These are phyloP conservation scores for Drosophila watanabei DNA, from an alignment of 1,140 invertebrate genomes.

Conservation along the genomic window DNA sequence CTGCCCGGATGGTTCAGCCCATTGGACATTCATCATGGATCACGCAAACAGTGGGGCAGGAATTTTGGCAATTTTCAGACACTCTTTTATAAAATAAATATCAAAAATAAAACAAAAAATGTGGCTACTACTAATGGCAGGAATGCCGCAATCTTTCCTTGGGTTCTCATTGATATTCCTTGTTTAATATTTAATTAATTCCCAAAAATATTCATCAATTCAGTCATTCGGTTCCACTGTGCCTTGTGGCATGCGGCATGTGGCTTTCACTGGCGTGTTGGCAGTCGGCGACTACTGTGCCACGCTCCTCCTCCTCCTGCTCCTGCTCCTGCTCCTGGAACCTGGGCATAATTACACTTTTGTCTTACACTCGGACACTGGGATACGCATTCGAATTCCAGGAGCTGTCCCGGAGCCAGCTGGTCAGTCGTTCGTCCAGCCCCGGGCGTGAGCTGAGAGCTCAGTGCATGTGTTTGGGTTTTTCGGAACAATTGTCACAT, in stretches of 20 bases:
- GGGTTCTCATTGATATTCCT: not conserved
- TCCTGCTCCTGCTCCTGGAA: constrained; percentile 7
- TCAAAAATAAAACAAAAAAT: too few relatives aligned
- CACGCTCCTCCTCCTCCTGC: constrained; percentile 56
- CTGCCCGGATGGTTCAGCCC: constrained; percentile 24
- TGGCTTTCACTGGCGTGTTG: constrained; percentile 79
- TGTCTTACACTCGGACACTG: constrained; percentile 26
- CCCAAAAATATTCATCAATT: not conserved
- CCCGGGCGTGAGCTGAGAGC: constrained; percentile 24
- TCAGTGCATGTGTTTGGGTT: constrained; percentile 21
- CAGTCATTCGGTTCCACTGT: constrained; percentile 41
- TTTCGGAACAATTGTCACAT: constrained; percentile 62
- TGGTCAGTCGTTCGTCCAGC: constrained; percentile 53
- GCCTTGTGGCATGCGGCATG: constrained; percentile 27
- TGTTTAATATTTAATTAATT: not conserved
- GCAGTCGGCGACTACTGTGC: constrained; percentile 78
- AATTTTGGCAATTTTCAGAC: too few relatives aligned
- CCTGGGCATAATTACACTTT: constrained; percentile 65
- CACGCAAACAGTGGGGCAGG: constrained; percentile 16
- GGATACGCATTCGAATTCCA: constrained; percentile 61
- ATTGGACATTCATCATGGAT: constrained; percentile 62
- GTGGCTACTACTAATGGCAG: too few relatives aligned
- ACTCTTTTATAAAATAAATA: too few relatives aligned
- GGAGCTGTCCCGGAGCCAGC: constrained; percentile 65
- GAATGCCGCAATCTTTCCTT: not conserved